Percentiles rank a stretch among this genome's conserved stretches.
Conservation (phyloP, 2,113 vertebrate genomes). For the Callorhinus ursinus region DNA sequence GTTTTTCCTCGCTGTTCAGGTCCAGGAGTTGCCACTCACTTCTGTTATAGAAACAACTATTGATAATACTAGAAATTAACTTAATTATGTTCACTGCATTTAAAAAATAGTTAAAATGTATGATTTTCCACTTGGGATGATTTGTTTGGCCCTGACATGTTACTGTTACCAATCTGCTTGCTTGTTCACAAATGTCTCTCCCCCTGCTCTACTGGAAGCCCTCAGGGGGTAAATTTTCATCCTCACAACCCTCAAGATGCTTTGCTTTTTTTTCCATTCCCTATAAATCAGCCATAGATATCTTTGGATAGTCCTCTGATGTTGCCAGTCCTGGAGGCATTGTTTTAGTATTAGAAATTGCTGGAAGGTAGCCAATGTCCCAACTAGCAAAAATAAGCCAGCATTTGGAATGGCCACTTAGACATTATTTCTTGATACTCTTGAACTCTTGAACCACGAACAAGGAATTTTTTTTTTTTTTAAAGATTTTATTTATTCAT, state of each 20-base stretch:
- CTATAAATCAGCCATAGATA: neutral
- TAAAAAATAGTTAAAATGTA: neutral
- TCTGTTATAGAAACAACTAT: neutral
- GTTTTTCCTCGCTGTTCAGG: slow-evolving; percentile 7
- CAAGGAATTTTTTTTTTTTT: too few relatives aligned
- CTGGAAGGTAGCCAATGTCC: slow-evolving; percentile 34
- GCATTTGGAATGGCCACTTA: slow-evolving; percentile 54
- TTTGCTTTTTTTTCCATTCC: neutral
- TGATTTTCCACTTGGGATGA: neutral
- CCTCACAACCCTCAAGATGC: neutral
- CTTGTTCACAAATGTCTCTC: slow-evolving; percentile 46
- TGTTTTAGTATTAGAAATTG: slow-evolving; percentile 62
- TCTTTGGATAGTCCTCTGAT: neutral
- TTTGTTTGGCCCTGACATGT: slow-evolving; percentile 31
- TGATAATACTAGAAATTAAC: slow-evolving; percentile 47
- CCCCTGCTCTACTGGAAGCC: neutral
- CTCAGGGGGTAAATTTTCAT: neutral
- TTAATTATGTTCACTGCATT: neutral
- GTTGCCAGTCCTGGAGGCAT: slow-evolving; percentile 17
- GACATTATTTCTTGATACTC: neutral
- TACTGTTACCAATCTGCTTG: neutral
- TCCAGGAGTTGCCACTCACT: neutral
- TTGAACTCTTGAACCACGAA: neutral
- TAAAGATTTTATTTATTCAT: too few relatives aligned
- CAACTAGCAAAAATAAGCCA: slow-evolving; percentile 48